Conservation (phyloP, 1,140 invertebrate species). For the Carposina sasakii region DNA sequence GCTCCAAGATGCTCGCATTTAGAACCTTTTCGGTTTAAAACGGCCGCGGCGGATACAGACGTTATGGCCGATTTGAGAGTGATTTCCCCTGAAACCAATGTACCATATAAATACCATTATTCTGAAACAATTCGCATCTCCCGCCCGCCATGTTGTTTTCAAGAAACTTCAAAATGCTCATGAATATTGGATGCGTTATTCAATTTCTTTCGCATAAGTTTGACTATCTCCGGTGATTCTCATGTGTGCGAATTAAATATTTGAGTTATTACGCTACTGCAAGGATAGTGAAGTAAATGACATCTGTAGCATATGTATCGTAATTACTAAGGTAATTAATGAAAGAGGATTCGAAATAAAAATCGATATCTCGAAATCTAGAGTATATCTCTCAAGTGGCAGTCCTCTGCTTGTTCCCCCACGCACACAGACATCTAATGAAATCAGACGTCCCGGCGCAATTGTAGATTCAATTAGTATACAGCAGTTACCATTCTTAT, state of each 20-base stretch:
- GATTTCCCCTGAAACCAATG: conserved; percentile 72
- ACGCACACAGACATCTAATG: conserved; percentile 47
- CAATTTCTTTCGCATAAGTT: too few relatives aligned
- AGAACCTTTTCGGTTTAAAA: conserved; percentile 22
- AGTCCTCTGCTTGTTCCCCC: conserved; percentile 21
- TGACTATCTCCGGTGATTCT: too few relatives aligned
- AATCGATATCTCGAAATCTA: too few relatives aligned
- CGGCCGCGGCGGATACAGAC: conserved; percentile 39
- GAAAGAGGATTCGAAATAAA: conserved; percentile 18
- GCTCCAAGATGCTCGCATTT: conserved; percentile 19
- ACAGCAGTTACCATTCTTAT: conserved; percentile 69
- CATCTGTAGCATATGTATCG: too few relatives aligned
- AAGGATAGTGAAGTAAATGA: too few relatives aligned
- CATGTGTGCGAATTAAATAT: too few relatives aligned
- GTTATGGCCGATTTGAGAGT: conserved; percentile 64
- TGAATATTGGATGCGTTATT: conserved; percentile 22
- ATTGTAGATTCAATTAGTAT: conserved; percentile 71
- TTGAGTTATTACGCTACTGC: too few relatives aligned
- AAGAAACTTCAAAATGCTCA: conserved; percentile 18
- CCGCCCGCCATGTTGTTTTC: conserved; percentile 43
- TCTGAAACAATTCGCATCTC: conserved; percentile 66
- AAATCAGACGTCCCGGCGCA: conserved; percentile 66
- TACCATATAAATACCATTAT: conserved; percentile 71
- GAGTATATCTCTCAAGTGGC: too few relatives aligned
- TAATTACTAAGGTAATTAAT: too few relatives aligned